Evolutionary conservation across 2,113 vertebrate species (phyloP).

Genomic region (Anhinga rufa): DNA sequence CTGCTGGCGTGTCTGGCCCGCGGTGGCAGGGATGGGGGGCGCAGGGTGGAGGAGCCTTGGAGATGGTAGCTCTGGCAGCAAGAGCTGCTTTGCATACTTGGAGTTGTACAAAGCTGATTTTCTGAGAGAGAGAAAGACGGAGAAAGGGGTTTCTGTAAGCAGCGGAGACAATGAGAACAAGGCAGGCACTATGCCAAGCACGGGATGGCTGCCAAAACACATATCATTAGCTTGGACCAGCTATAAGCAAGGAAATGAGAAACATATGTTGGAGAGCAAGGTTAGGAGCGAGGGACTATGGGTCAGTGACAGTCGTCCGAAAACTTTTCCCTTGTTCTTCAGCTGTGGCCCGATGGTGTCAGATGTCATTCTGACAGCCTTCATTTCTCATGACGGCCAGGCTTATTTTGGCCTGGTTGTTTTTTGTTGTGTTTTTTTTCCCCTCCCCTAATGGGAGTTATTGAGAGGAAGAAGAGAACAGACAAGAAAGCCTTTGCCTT

Average conservation of each 20-base stretch:
- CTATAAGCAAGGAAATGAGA: slow-evolving; percentile 84
- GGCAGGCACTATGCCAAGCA: slow-evolving; percentile 82
- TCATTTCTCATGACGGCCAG: slow-evolving; percentile 79
- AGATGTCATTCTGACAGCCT: slow-evolving; percentile 75
- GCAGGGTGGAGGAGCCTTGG: slow-evolving; percentile 13
- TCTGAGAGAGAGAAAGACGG: slow-evolving; percentile 70
- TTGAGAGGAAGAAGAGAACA: slow-evolving; percentile 49
- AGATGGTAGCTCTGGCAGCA: slow-evolving; percentile 71
- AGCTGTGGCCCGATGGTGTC: slow-evolving; percentile 76
- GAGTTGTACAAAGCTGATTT: slow-evolving; percentile 73
- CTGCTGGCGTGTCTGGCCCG: slow-evolving; percentile 35
- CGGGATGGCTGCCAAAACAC: slow-evolving; percentile 80
- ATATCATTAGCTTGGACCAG: slow-evolving; percentile 83
- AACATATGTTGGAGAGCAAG: slow-evolving; percentile 80
- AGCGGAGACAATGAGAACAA: slow-evolving; percentile 81
- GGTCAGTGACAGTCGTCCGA: slow-evolving; percentile 76
- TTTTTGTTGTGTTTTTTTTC: slow-evolving; percentile 12
- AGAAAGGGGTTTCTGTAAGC: slow-evolving; percentile 82
- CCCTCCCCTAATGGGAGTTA: slow-evolving; percentile 58
- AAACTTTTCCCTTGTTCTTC: slow-evolving; percentile 80
- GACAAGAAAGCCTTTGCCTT: slow-evolving; percentile 45
- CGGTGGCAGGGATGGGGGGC: not conserved
- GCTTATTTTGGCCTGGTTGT: slow-evolving; percentile 53
- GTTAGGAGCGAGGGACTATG: slow-evolving; percentile 78
- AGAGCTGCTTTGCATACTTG: slow-evolving; percentile 76